phyloP scores from a whole-genome alignment of 2,797 vertebrate genomes.

The Myiotriccus ornatus region DNA sequence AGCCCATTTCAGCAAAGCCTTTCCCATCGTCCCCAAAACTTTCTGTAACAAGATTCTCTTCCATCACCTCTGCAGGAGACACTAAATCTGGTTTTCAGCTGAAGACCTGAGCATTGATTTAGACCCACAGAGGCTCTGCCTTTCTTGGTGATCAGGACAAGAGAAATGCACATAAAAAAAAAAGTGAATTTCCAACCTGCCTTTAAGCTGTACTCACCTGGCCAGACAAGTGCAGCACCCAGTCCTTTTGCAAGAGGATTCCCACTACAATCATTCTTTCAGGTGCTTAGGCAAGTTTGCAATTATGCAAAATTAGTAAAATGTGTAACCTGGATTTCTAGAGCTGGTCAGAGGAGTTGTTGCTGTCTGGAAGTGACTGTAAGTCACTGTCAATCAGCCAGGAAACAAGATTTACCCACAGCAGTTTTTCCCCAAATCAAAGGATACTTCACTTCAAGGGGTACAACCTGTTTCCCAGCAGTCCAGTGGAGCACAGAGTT shows the following conservation, averaged over 20 bases:
- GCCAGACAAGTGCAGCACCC: neutral
- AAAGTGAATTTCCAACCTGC: neutral
- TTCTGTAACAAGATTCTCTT: neutral
- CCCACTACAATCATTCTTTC: constrained; percentile 1
- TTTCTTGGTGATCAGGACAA: neutral
- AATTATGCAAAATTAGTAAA: constrained; percentile 20
- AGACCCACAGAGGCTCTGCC: neutral
- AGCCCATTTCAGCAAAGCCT: neutral
- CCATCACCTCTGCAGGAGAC: neutral
- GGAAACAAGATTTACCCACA: neutral
- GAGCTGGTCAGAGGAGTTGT: neutral
- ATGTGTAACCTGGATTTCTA: neutral
- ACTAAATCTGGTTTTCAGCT: neutral
- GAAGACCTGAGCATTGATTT: neutral
- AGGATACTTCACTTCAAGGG: neutral
- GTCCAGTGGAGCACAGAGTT: neutral
- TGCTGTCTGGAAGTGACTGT: neutral
- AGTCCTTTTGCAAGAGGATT: neutral
- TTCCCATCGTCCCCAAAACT: neutral
- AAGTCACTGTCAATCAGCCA: neutral
- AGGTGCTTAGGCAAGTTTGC: neutral
- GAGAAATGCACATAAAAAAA: neutral
- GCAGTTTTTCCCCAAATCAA: neutral
- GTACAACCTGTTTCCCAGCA: neutral
- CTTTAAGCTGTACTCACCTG: neutral